These are phyloP conservation scores for Platyrinchus mystaceus DNA, from an alignment of 2,797 vertebrate genomes.

Conservation along the genomic window DNA sequence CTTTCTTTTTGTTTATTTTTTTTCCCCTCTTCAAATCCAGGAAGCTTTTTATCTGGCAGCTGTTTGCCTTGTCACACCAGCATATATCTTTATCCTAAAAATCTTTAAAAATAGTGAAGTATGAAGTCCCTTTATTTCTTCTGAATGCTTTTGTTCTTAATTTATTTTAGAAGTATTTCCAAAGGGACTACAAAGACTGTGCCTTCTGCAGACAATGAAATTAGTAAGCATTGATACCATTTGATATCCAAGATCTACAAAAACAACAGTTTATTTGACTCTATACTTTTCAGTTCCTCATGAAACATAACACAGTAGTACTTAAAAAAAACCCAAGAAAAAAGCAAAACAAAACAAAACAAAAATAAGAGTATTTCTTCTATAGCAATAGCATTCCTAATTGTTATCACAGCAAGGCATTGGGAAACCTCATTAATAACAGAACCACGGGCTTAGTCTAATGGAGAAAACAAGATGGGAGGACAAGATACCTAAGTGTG, in stretches of 20 bases:
- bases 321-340: background rate
- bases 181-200: background rate
- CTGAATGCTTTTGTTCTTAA: background rate
- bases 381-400: background rate
- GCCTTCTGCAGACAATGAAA: background rate
- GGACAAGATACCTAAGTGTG: background rate
- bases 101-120: background rate
- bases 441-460: background rate
- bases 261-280: background rate
- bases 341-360: background rate
- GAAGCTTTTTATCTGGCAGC: background rate
- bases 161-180: background rate
- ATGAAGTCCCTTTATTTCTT: background rate
- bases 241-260: background rate
- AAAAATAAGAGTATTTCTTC: background rate
- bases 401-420: background rate
- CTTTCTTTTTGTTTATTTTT: background rate
- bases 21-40: background rate
- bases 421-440: background rate
- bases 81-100: background rate
- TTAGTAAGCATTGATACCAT: background rate
- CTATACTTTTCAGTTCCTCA: background rate
- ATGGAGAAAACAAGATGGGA: background rate
- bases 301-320: background rate
- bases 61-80: background rate